phyloP scores from a whole-genome alignment of 2,113 vertebrate species.

The Eclectus roratus region DNA sequence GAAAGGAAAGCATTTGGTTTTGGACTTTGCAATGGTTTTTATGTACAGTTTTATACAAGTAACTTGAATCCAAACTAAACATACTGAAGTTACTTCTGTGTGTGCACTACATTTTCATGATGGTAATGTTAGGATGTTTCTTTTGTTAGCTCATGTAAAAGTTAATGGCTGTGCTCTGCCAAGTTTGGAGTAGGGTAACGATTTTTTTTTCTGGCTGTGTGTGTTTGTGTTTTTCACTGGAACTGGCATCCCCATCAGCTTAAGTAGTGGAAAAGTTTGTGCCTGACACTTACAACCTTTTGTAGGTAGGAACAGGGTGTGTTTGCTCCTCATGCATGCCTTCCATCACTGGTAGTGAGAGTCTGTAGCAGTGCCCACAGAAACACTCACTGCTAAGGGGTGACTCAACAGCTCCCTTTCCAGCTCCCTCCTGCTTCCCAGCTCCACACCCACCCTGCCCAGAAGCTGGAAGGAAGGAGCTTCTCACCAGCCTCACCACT shows the following conservation, averaged over 20 bases:
- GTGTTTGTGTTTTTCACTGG: slow-evolving; percentile 51
- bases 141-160: slow-evolving; percentile 73
- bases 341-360: background rate
- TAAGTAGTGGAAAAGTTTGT: slow-evolving; percentile 59
- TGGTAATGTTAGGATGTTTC: slow-evolving; percentile 60
- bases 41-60: slow-evolving; percentile 63
- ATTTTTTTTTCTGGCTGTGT: slow-evolving; percentile 45
- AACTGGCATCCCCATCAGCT: slow-evolving; percentile 47
- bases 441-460: background rate
- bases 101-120: slow-evolving; percentile 1
- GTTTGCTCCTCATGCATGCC: background rate
- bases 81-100: slow-evolving; percentile 59
- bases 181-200: slow-evolving; percentile 61
- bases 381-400: background rate
- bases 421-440: background rate
- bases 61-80: slow-evolving; percentile 68
- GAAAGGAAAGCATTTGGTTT: slow-evolving; percentile 64
- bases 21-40: slow-evolving; percentile 60
- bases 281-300: slow-evolving; percentile 27
- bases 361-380: background rate
- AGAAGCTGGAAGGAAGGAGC: background rate
- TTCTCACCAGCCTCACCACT: background rate
- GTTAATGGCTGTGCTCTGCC: slow-evolving; percentile 38
- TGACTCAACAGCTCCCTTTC: background rate
- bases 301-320: background rate